Percentiles rank a stretch among this genome's conserved stretches.
Evolutionary conservation across 2,797 vertebrate genomes (phyloP).

Genomic region (Smutsia gigantea): DNA sequence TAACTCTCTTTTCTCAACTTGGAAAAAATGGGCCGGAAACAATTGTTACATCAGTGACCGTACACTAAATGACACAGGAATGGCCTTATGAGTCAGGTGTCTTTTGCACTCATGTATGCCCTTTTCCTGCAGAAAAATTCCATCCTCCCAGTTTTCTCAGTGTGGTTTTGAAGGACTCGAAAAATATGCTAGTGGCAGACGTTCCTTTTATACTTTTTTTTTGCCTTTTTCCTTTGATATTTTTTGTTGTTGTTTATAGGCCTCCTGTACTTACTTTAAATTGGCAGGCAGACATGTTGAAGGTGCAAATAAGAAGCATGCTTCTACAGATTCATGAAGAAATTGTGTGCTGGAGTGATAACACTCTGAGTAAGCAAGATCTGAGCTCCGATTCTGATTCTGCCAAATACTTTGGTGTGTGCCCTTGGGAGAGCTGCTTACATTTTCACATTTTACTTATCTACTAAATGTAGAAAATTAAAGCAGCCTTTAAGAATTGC

Average conservation of each 20-base stretch:
- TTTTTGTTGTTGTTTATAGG: not conserved
- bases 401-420: not conserved
- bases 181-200: not conserved
- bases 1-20: constrained; percentile 63
- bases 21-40: constrained; percentile 35
- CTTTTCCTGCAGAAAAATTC: constrained; percentile 44
- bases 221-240: constrained; percentile 16
- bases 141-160: constrained; percentile 28
- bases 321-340: not conserved
- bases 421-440: not conserved
- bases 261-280: not conserved
- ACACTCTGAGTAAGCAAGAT: not conserved
- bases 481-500: not conserved
- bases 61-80: constrained; percentile 12
- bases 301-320: not conserved
- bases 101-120: constrained; percentile 11
- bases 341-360: not conserved
- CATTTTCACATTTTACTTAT: not conserved
- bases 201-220: constrained; percentile 23
- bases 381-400: not conserved
- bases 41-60: not conserved
- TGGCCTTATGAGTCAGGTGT: constrained; percentile 51
- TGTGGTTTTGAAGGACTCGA: not conserved
- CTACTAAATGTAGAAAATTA: not conserved
- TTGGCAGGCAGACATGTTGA: not conserved